These are phyloP conservation scores for Falco peregrinus DNA, from an alignment of 2,797 vertebrate species.

Conservation along the genomic window DNA sequence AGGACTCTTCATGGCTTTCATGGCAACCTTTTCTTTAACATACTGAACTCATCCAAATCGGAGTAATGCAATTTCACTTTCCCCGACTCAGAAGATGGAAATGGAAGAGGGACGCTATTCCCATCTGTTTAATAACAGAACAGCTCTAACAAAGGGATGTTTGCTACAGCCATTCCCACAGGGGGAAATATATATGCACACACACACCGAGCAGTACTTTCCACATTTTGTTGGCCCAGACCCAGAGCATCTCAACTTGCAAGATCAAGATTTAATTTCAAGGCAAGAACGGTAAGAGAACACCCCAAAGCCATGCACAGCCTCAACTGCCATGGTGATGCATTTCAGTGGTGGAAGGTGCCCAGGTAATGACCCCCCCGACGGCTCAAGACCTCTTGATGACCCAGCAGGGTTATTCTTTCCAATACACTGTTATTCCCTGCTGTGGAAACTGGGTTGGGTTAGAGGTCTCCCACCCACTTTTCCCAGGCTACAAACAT, in stretches of 20 bases:
- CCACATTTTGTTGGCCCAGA: not conserved
- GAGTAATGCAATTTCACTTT: not conserved
- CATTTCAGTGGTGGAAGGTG: not conserved
- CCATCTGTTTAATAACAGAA: constrained; percentile 24
- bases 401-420: not conserved
- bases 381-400: not conserved
- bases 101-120: not conserved
- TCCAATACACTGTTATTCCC: not conserved
- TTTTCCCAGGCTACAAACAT: not conserved
- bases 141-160: not conserved
- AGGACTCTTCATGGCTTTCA: not conserved
- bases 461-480: not conserved
- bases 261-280: not conserved
- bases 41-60: not conserved
- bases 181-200: not conserved
- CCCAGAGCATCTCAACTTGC: constrained; percentile 15
- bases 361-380: not conserved
- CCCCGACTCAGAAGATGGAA: not conserved
- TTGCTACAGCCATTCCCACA: not conserved
- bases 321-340: not conserved
- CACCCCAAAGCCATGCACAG: not conserved
- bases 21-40: not conserved
- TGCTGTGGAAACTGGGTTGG: not conserved
- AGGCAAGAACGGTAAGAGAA: not conserved
- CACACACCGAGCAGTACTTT: not conserved